Conservation (phyloP, 2,888 invertebrate species). For the Hemicrepidius hirtus region DNA sequence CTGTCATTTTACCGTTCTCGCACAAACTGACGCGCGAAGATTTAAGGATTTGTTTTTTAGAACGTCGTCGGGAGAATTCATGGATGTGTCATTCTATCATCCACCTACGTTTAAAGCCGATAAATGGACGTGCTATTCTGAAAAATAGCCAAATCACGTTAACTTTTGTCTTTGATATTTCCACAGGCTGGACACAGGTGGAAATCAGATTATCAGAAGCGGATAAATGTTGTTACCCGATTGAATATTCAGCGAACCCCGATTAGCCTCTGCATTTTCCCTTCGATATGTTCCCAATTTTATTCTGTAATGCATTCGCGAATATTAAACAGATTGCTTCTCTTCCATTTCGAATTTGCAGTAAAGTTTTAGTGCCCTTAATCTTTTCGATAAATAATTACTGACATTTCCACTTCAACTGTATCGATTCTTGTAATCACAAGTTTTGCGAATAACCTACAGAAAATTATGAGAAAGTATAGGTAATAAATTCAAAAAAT, state of each 20-base stretch:
- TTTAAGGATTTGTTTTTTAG: conserved; percentile 38
- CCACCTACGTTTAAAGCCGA: conserved; percentile 25
- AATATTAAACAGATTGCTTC: conserved; percentile 16
- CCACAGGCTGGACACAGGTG: conserved; percentile 35
- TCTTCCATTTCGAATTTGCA: conserved; percentile 8
- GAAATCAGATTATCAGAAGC: conserved; percentile 44
- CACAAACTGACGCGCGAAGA: conserved; percentile 38
- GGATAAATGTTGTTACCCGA: conserved; percentile 43
- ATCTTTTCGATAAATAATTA: too few relatives aligned
- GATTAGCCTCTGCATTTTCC: conserved; percentile 33
- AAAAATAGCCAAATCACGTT: conserved; percentile 31
- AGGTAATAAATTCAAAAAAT: too few relatives aligned
- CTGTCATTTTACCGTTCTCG: conserved; percentile 35
- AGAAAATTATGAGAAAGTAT: too few relatives aligned
- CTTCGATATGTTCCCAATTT: conserved; percentile 33
- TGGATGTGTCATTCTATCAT: conserved; percentile 25
- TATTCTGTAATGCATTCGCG: conserved; percentile 14
- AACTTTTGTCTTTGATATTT: conserved; percentile 39
- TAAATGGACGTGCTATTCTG: conserved; percentile 14
- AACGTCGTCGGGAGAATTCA: not conserved
- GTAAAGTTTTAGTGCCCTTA: conserved; percentile 3
- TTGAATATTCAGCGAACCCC: conserved; percentile 43
- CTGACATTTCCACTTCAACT: not conserved
- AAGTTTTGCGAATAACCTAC: too few relatives aligned
- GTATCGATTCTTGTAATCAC: too few relatives aligned